Percentiles rank a stretch among this genome's conserved stretches.
phyloP scores from a whole-genome alignment of 2,888 invertebrate genomes.

The Pseudolycoriella hygida region DNA sequence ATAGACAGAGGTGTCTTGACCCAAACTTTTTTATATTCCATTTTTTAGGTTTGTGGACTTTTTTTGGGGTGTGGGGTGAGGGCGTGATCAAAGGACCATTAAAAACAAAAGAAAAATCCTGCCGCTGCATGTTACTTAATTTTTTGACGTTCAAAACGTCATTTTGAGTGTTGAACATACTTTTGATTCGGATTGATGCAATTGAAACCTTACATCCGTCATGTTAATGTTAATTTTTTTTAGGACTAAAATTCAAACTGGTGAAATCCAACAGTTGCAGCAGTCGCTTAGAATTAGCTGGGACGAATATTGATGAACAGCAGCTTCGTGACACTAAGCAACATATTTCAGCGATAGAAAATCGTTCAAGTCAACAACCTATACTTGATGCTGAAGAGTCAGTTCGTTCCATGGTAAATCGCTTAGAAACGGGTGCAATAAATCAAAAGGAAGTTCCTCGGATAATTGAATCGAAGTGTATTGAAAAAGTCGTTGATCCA shows the following conservation, averaged over 20 bases:
- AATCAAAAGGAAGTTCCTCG: constrained; percentile 14
- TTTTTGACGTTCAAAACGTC: too few species aligned
- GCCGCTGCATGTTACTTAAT: too few species aligned
- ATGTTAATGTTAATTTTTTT: constrained; percentile 22
- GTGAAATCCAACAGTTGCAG: constrained; percentile 78
- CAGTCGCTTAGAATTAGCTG: constrained; percentile 62
- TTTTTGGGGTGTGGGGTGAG: too few species aligned
- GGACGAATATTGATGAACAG: constrained; percentile 28
- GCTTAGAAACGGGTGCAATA: constrained; percentile 21
- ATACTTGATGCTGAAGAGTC: constrained; percentile 16
- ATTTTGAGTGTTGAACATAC: too few species aligned
- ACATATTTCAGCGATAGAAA: constrained; percentile 8
- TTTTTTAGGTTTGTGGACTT: too few species aligned
- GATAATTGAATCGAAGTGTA: constrained; percentile 18
- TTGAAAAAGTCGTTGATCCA: constrained; percentile 13
- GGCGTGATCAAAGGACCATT: too few species aligned
- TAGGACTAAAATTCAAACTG: constrained; percentile 60
- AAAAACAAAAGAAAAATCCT: too few species aligned
- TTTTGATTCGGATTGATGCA: too few species aligned
- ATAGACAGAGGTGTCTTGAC: too few species aligned
- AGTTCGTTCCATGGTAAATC: constrained; percentile 28
- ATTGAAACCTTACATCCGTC: too few species aligned
- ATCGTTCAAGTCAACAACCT: constrained; percentile 6
- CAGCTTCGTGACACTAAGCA: constrained; percentile 10
- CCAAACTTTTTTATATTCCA: too few species aligned